Evolutionary conservation across 2,888 invertebrate genomes (phyloP), one percentile per base, ranked within the genome.

Genomic region (Eupithecia abbreviata): DNA sequence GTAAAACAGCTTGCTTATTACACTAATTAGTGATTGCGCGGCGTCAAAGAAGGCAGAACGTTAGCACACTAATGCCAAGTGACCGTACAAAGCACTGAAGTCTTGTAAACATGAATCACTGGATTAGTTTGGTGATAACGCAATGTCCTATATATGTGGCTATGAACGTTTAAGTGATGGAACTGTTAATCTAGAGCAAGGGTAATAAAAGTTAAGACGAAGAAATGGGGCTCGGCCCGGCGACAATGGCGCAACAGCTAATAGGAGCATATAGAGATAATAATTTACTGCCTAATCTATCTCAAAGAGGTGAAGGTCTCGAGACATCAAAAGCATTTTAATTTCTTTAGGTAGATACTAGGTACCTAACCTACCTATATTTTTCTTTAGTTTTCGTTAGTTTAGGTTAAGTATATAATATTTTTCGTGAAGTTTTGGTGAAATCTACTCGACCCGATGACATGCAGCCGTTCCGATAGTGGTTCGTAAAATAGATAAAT

Each of bases 1-100:
- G 87, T 86, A 87, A 90, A 90, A 86, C 86, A 86, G 85, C 84
- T 82, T 82, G 86, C 87, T 91, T 92, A 92, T 90, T 85, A 88
- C 83, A 82, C 86, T 90, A 90, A 92, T 92, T 90, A 88, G 82
- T 80, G 83, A 83, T 85, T 85, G 82, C 86, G 86, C 79, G 82
- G 80, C 85, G 87, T 89, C 87, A 88, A 88, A 88, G 82, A 87
- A 85, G 85, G 84, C 84, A 85, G 84, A 86, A 85, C 81, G 87
- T 90, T 93, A 90, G 84, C 92, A 91, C 86, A 82, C 81, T 86
- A 87, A 87, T 89, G 89, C 81, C 81, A 90, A 89, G 84, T 85
- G 81, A 80, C 84, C 82, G 80, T 82, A 82, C 83, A 84, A 82
- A 75, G 80, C 80, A n/a, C 65, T 80, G 62, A 74, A 74, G 74